Percentiles rank a stretch among this genome's conserved stretches.
These are phyloP conservation scores for Drosophila formosana DNA, from an alignment of 2,888 invertebrate species.

Conservation along the genomic window DNA sequence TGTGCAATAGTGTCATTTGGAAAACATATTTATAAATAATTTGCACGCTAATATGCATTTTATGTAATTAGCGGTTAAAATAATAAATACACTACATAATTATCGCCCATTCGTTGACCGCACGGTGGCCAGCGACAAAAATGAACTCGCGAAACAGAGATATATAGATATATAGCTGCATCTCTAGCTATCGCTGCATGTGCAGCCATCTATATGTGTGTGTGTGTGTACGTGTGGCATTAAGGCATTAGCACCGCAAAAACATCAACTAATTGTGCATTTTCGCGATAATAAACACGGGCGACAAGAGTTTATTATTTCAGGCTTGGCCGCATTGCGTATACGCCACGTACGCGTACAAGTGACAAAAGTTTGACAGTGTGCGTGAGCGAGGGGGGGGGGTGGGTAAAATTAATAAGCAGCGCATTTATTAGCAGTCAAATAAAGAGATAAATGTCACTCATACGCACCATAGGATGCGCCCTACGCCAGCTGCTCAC, in stretches of 20 bases:
- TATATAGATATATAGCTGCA: constrained; percentile 35
- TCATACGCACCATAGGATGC: constrained; percentile 66
- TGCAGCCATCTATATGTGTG: constrained; percentile 32
- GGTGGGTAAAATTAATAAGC: constrained; percentile 67
- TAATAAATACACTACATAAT: constrained; percentile 80
- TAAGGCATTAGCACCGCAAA: constrained; percentile 79
- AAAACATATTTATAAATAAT: constrained; percentile 79
- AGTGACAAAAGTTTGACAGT: constrained; percentile 70
- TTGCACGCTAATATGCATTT: constrained; percentile 79
- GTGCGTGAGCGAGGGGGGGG: too few relatives aligned
- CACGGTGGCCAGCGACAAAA: constrained; percentile 59
- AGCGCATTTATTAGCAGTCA: constrained; percentile 76
- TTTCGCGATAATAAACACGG: constrained; percentile 76
- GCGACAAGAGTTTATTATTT: constrained; percentile 74
- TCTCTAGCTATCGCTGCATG: constrained; percentile 59
- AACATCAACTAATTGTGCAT: constrained; percentile 79
- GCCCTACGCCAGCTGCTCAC: constrained; percentile 45
- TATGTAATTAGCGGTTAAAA: constrained; percentile 81
- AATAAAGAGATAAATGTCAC: constrained; percentile 80
- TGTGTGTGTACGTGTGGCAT: constrained; percentile 46
- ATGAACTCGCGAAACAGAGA: constrained; percentile 46
- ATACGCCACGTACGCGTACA: constrained; percentile 36
- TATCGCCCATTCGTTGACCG: constrained; percentile 75
- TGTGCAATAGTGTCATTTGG: constrained; percentile 46
- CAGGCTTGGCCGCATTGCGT: constrained; percentile 63